Conservation (phyloP, 2,888 invertebrate genomes). For the Mesorhabditis spiculigera region DNA sequence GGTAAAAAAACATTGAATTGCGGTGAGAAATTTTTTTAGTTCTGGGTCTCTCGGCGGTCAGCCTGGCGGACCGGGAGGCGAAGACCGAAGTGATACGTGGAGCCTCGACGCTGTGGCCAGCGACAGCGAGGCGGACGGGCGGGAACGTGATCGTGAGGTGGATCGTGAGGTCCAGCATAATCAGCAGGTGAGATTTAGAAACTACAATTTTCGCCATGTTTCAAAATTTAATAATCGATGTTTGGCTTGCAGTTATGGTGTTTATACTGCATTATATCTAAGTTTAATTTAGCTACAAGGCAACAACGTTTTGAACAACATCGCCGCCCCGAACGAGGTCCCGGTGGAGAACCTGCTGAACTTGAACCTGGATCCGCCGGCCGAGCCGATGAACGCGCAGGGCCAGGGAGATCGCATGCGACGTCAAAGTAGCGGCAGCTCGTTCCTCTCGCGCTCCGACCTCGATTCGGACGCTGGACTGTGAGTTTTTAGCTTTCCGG, state of each 20-base stretch:
- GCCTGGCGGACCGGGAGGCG: conserved; percentile 10
- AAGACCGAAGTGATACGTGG: conserved; percentile 74
- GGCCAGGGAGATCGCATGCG: conserved; percentile 15
- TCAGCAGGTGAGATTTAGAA: conserved; percentile 6
- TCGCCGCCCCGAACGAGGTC: conserved; percentile 1
- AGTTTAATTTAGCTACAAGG: neutral
- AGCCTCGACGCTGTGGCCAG: conserved; percentile 94
- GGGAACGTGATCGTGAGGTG: conserved; percentile 12
- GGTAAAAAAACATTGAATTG: neutral
- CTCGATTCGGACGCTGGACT: conserved; percentile 21
- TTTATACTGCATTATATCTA: no score
- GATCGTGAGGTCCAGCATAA: conserved; percentile 4
- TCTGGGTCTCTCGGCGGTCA: conserved; percentile 14
- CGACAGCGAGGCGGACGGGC: conserved; percentile 73
- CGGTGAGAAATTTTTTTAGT: neutral
- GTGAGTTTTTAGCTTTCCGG: conserved; percentile 6
- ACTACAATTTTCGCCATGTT: neutral
- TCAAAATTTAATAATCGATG: no score
- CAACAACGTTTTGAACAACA: neutral
- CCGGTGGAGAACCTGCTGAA: neutral
- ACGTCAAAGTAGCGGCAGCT: conserved; percentile 32
- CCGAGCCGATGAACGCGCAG: neutral
- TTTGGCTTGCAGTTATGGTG: no score
- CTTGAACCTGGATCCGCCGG: neutral
- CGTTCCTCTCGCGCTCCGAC: conserved; percentile 29